Percentiles rank a stretch among this genome's conserved stretches.
Evolutionary conservation across 2,113 vertebrate genomes (phyloP).

Genomic region (Pseudois nayaur): DNA sequence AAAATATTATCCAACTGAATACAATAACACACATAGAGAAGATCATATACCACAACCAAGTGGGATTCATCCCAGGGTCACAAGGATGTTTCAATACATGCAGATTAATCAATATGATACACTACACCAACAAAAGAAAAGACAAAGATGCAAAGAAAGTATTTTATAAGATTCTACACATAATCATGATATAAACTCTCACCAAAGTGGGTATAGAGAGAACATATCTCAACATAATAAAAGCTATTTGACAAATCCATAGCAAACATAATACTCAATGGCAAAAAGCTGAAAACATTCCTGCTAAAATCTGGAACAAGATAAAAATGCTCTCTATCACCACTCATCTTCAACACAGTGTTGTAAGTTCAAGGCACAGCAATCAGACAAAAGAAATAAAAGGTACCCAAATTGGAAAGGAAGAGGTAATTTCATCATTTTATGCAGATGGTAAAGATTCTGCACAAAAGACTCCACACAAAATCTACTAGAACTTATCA

Average conservation of each 20-base stretch:
- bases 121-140: not conserved
- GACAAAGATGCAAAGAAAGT: not conserved
- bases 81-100: not conserved
- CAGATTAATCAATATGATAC: not conserved
- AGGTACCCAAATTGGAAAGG: not conserved
- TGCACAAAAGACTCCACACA: not conserved
- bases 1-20: not conserved
- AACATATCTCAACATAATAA: not conserved
- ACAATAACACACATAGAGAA: not conserved
- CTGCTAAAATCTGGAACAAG: not conserved
- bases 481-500: not conserved
- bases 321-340: not conserved
- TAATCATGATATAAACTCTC: not conserved
- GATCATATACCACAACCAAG: not conserved
- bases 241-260: not conserved
- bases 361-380: not conserved
- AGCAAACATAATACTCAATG: not conserved
- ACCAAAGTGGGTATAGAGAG: not conserved
- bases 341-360: not conserved
- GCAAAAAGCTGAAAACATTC: not conserved
- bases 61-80: not conserved
- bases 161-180: not conserved
- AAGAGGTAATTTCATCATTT: not conserved
- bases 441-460: not conserved
- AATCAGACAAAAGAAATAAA: not conserved